phyloP scores from a whole-genome alignment of 2,113 vertebrate genomes.

The Micromys minutus region DNA sequence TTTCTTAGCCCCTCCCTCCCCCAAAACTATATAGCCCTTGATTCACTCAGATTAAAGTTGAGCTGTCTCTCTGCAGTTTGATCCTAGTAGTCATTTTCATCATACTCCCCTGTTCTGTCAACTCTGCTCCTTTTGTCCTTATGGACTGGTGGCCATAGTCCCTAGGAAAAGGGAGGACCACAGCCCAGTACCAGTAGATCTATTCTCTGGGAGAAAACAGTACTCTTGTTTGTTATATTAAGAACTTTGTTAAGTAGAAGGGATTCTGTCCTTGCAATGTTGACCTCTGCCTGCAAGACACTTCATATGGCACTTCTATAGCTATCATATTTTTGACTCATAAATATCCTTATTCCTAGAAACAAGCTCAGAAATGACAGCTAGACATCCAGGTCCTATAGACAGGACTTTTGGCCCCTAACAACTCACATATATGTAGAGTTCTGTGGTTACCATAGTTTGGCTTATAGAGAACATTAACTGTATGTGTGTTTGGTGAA shows the following conservation, averaged over 20 bases:
- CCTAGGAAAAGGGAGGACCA: no score
- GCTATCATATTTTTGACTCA: not conserved
- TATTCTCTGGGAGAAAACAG: not conserved
- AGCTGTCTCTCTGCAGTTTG: no score
- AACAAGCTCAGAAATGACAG: conserved; percentile 40
- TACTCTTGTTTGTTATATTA: not conserved
- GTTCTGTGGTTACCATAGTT: not conserved
- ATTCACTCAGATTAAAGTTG: no score
- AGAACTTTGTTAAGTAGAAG: not conserved
- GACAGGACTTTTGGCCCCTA: not conserved
- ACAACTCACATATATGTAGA: not conserved
- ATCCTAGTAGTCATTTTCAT: no score
- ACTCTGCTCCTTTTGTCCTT: no score
- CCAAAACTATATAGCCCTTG: no score
- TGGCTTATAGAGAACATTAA: conserved; percentile 9
- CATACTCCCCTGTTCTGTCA: no score
- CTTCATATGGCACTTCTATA: not conserved
- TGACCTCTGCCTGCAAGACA: not conserved
- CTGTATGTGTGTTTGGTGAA: conserved; percentile 23
- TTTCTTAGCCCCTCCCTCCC: no score
- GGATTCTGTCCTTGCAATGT: conserved; percentile 1
- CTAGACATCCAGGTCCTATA: not conserved
- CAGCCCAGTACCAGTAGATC: not conserved
- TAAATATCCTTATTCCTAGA: not conserved
- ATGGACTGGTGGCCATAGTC: no score